These are phyloP conservation scores for Melospiza georgiana DNA, from an alignment of 2,113 vertebrate genomes.

Conservation along the genomic window DNA sequence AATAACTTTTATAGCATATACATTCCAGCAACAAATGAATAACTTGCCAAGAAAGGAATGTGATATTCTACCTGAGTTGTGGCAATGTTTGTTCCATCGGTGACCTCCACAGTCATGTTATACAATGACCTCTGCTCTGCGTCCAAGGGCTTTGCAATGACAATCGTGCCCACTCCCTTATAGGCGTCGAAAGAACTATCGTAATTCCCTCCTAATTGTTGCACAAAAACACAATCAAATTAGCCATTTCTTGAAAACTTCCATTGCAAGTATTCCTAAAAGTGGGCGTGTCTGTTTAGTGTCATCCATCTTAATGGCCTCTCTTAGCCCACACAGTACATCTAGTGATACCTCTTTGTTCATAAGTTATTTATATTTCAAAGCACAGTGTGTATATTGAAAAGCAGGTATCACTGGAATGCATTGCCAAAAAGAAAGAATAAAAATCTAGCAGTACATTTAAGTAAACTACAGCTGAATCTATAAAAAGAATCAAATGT, in stretches of 20 bases:
- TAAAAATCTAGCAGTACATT: constrained; percentile 36
- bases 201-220: constrained; percentile 88
- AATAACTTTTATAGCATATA: constrained; percentile 25
- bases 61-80: constrained; percentile 84
- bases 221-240: constrained; percentile 75
- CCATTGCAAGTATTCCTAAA: neutral
- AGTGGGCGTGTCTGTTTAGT: neutral
- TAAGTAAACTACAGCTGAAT: constrained; percentile 23
- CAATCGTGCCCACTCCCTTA: constrained; percentile 91
- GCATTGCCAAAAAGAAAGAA: constrained; percentile 38
- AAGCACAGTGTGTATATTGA: constrained; percentile 57
- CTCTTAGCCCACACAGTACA: constrained; percentile 1
- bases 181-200: constrained; percentile 91
- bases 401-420: constrained; percentile 61
- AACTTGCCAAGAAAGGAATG: constrained; percentile 38
- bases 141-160: constrained; percentile 93
- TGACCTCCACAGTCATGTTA: constrained; percentile 94
- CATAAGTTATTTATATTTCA: constrained; percentile 63
- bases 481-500: constrained; percentile 45
- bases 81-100: constrained; percentile 89
- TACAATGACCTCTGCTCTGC: constrained; percentile 91
- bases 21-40: constrained; percentile 30
- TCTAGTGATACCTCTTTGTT: constrained; percentile 45
- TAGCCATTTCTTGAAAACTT: constrained; percentile 56
- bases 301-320: constrained; percentile 19